Evolutionary conservation across 2,888 invertebrate genomes (phyloP), one percentile per base, ranked within the genome.

Genomic region (Tigriopus californicus): DNA sequence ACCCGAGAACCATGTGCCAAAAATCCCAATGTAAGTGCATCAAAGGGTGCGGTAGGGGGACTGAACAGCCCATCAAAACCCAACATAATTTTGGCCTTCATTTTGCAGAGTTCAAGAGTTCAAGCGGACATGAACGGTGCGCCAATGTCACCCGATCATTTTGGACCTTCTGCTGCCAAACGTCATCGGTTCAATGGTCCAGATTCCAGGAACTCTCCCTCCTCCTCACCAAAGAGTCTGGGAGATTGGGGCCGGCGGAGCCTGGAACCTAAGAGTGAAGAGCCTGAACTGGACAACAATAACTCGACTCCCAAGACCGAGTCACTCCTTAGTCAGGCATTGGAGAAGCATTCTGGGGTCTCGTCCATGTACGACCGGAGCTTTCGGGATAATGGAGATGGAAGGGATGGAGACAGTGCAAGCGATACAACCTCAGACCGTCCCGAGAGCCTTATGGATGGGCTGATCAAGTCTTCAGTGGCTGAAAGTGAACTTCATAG

Each of bases 131-230:
- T 33, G 8, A 33, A 33, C 8, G 33, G 33, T 33, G 33, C 33
- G 8, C 33, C 33, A 33, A 33, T 33, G 33, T 33, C 33, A 33
- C 33, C 33, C 3, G 33, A 33, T 33, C 33, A 33, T 33, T 33
- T 33, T 33, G 33, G 33, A 33, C 33, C 33, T 33, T 33, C 33
- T 33, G 33, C 33, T 33, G 40, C 40, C 33, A 58, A 58, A 41
- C 20, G 58, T 15, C 33, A 15, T 24, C 48, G 58, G 49, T 60
- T 61, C 61, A 61, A 62, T 61, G 61, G 57, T 53, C 44, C 56
- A 52, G 54, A 60, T 58, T 42, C 60, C 51, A 52, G 47, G 47
- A 57, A 46, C 41, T 41, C 41, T 40, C 25, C 22, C 56, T 47
- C 48, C 40, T 44, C 54, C 25, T 58, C 33, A 18, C 18, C 18